Evolutionary conservation across 2,888 invertebrate genomes (phyloP).

Genomic region (Anoplius nigerrimus): DNA sequence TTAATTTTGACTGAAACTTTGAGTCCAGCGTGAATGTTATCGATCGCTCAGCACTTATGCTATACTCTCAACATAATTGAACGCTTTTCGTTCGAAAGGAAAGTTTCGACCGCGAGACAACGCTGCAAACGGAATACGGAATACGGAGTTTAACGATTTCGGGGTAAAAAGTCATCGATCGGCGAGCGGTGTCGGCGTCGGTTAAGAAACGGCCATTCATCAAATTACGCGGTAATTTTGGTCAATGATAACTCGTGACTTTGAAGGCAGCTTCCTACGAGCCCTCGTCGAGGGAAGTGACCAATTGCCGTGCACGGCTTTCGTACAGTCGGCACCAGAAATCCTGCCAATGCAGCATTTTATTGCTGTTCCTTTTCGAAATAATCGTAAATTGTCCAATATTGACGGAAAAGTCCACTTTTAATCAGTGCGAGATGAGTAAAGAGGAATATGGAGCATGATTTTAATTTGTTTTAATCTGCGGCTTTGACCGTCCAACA

Average conservation of each 20-base stretch:
- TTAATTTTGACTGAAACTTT: no score
- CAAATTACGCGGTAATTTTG: constrained; percentile 70
- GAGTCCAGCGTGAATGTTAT: no score
- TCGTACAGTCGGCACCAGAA: constrained; percentile 71
- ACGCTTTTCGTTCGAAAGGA: no score
- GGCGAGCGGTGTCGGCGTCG: constrained; percentile 38
- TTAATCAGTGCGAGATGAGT: constrained; percentile 13
- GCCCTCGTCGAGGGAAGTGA: constrained; percentile 72
- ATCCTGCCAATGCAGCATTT: constrained; percentile 42
- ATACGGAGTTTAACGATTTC: not conserved
- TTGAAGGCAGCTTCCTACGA: constrained; percentile 74
- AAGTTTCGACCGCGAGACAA: no score
- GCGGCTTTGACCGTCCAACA: no score
- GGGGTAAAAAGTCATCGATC: constrained; percentile 49
- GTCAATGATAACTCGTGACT: constrained; percentile 75
- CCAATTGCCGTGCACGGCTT: constrained; percentile 69
- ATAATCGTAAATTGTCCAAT: no score
- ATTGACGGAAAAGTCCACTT: constrained; percentile 9
- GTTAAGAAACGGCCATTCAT: constrained; percentile 53
- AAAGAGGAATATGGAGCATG: no score
- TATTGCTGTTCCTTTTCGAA: no score
- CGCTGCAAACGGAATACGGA: constrained; percentile 17
- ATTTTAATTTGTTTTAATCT: no score
- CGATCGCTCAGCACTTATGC: no score
- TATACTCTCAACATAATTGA: no score